Conservation (phyloP, 2,797 vertebrate genomes). For the Sphenodon punctatus region DNA sequence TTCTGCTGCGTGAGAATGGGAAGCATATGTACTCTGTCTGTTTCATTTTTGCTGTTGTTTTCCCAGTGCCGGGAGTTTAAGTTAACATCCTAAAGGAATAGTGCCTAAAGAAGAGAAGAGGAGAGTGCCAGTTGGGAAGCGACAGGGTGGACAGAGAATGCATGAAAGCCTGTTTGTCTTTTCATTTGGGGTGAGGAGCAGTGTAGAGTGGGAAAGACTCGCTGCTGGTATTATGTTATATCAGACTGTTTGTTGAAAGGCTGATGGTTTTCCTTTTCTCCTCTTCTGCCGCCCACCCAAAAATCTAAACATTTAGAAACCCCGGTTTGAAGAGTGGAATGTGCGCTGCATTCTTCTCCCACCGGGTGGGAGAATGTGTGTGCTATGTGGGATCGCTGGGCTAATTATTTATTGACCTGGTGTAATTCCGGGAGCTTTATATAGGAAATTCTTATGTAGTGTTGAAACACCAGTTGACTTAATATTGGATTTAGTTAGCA, state of each 20-base stretch:
- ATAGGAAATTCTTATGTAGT: slow-evolving; percentile 17
- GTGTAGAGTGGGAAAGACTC: neutral
- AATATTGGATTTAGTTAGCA: slow-evolving; percentile 37
- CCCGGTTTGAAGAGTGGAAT: slow-evolving; percentile 26
- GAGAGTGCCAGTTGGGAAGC: slow-evolving; percentile 33
- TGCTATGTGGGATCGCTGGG: slow-evolving; percentile 21
- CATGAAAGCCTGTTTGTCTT: slow-evolving; percentile 24
- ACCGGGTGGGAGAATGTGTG: slow-evolving; percentile 25
- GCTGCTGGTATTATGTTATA: slow-evolving; percentile 12
- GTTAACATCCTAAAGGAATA: slow-evolving; percentile 52
- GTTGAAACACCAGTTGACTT: slow-evolving; percentile 39
- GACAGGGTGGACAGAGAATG: neutral
- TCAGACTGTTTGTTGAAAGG: slow-evolving; percentile 20
- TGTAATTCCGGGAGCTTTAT: slow-evolving; percentile 48
- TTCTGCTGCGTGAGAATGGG: slow-evolving; percentile 44
- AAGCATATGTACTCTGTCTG: neutral
- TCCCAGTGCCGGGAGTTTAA: slow-evolving; percentile 40
- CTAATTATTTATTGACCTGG: slow-evolving; percentile 61
- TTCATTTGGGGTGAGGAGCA: neutral
- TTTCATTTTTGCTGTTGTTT: slow-evolving; percentile 54
- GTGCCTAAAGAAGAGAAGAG: slow-evolving; percentile 38
- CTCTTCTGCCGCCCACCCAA: neutral
- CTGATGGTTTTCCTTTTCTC: slow-evolving; percentile 36
- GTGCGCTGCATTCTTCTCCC: slow-evolving; percentile 14
- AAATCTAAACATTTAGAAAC: slow-evolving; percentile 39